phyloP scores from a whole-genome alignment of 2,797 vertebrate genomes.

The Arnoldichthys spilopterus region DNA sequence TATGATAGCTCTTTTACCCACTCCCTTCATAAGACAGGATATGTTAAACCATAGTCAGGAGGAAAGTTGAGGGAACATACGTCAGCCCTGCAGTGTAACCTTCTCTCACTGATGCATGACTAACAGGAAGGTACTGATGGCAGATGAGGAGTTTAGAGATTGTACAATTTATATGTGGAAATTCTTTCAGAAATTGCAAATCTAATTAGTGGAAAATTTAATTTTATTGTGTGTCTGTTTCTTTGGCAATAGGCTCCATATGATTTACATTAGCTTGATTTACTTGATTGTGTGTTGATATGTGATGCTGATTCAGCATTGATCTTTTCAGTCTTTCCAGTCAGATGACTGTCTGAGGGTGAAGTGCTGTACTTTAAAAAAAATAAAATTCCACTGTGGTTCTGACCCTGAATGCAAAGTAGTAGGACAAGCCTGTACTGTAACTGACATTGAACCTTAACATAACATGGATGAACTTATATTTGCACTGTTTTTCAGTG shows the following conservation, averaged over 20 bases:
- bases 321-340: neutral
- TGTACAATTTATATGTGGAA: neutral
- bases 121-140: neutral
- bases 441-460: neutral
- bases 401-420: neutral
- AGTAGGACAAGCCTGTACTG: neutral
- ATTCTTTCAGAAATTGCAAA: neutral
- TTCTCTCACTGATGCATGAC: neutral
- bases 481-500: too few species aligned
- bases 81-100: neutral
- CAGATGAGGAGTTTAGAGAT: neutral
- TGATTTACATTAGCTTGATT: neutral
- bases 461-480: neutral
- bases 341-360: neutral
- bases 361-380: neutral
- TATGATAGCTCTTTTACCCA: neutral
- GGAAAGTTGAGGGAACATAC: neutral
- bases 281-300: neutral
- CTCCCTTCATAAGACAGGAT: neutral
- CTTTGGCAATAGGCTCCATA: neutral
- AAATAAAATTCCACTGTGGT: neutral
- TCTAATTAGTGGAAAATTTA: slow-evolving; percentile 5
- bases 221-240: neutral
- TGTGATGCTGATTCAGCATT: slow-evolving; percentile 5
- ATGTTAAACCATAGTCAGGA: neutral